These are phyloP conservation scores for Centruroides vittatus DNA, from an alignment of 1,140 invertebrate species.

Conservation along the genomic window DNA sequence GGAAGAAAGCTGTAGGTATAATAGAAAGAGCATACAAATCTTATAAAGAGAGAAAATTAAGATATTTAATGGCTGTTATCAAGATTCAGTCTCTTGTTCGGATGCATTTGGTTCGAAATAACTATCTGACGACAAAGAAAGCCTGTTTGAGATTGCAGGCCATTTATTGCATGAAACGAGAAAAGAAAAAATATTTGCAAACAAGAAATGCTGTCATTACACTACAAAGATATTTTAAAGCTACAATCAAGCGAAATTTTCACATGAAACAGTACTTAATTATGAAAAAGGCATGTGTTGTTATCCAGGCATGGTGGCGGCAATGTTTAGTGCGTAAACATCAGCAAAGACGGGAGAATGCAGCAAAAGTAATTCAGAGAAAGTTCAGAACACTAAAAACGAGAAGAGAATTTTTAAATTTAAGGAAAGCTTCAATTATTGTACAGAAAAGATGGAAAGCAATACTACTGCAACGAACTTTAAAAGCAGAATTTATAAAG, in stretches of 20 bases:
- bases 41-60: too few species aligned
- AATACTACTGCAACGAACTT: too few species aligned
- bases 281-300: background rate
- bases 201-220: background rate
- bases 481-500: too few species aligned
- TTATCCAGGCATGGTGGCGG: slow-evolving; percentile 2
- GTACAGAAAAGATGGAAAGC: too few species aligned
- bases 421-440: too few species aligned
- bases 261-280: background rate
- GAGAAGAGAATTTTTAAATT: background rate
- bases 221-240: background rate
- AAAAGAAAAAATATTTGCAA: background rate
- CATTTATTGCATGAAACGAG: background rate
- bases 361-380: slow-evolving; percentile 4
- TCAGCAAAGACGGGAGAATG: background rate
- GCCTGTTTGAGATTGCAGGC: background rate
- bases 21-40: too few species aligned
- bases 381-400: background rate
- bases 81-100: background rate
- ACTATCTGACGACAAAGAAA: background rate
- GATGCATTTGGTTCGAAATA: background rate
- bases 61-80: background rate
- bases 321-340: background rate
- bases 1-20: background rate
- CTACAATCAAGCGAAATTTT: background rate